Evolutionary conservation across 2,888 invertebrate species (phyloP).

Genomic region (Erpobdella octoculata): DNA sequence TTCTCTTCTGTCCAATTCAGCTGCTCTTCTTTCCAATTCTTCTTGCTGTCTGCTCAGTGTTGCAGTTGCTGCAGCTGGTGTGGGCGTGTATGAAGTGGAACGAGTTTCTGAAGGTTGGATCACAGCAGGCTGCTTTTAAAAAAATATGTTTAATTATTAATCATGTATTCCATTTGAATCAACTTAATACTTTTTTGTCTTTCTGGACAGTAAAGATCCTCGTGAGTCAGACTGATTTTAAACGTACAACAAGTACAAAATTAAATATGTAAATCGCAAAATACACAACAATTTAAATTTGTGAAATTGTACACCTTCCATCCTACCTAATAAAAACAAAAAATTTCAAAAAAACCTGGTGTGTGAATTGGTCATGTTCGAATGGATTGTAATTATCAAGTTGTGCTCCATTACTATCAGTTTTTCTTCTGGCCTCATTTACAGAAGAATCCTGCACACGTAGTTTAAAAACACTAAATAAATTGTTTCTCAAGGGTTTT

Average conservation of each 20-base stretch:
- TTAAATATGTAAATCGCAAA: no score
- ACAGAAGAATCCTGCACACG: slow-evolving; percentile 22
- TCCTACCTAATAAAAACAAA: background rate
- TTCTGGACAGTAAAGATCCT: no score
- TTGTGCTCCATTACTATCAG: slow-evolving; percentile 7
- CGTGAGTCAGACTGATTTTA: no score
- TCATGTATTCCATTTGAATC: background rate
- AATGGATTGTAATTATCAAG: slow-evolving; percentile 29
- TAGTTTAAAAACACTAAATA: no score
- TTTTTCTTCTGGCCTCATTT: background rate
- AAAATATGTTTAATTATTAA: background rate
- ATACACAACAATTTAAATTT: no score
- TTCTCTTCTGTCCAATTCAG: slow-evolving; percentile 77
- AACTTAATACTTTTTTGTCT: background rate
- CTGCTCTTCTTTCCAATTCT: slow-evolving; percentile 82
- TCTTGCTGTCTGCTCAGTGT: slow-evolving; percentile 51
- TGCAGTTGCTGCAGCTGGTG: background rate
- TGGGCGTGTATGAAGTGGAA: background rate
- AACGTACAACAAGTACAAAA: no score
- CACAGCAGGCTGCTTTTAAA: slow-evolving; percentile 17
- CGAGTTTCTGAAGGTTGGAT: slow-evolving; percentile 12
- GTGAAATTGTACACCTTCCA: no score
- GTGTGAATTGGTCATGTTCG: slow-evolving; percentile 14
- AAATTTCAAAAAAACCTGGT: background rate
- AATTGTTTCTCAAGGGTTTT: no score